These are phyloP conservation scores for Calliopsis andreniformis DNA, from an alignment of 1,140 invertebrate species.

Conservation along the genomic window DNA sequence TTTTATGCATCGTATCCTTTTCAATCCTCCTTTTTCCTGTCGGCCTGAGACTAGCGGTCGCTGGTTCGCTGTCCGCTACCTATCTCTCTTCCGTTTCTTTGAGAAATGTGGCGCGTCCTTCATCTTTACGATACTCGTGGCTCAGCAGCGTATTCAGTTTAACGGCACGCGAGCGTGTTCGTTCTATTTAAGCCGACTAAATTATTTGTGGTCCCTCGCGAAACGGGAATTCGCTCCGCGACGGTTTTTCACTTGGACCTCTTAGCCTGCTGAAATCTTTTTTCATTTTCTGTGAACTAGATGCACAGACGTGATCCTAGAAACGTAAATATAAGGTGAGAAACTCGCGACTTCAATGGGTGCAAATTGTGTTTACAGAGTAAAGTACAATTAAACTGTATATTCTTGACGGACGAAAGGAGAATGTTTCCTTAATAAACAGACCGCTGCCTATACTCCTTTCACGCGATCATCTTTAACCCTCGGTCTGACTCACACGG, in stretches of 20 bases:
- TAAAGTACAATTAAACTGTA: too few species aligned
- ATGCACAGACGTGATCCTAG: too few species aligned
- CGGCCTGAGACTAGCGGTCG: background rate
- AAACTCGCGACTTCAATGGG: too few species aligned
- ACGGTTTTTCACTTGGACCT: background rate
- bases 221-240: conserved; percentile 1
- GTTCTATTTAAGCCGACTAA: conserved; percentile 19
- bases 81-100: conserved; percentile 28
- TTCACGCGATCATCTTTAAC: too few species aligned
- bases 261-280: too few species aligned
- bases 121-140: conserved; percentile 22
- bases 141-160: conserved; percentile 9
- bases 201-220: conserved; percentile 7
- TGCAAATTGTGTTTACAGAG: too few species aligned
- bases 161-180: background rate
- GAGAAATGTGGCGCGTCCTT: conserved; percentile 30
- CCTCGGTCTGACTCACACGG: too few species aligned
- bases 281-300: too few species aligned
- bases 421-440: too few species aligned
- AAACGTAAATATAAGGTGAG: too few species aligned
- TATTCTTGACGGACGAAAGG: too few species aligned
- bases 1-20: conserved; percentile 45
- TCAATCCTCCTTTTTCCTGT: conserved; percentile 13
- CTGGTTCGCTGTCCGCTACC: conserved; percentile 34
- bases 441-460: too few species aligned